Base-by-base conservation (phyloP, 1,140 invertebrate species). In the Eueides isabella region DNA sequence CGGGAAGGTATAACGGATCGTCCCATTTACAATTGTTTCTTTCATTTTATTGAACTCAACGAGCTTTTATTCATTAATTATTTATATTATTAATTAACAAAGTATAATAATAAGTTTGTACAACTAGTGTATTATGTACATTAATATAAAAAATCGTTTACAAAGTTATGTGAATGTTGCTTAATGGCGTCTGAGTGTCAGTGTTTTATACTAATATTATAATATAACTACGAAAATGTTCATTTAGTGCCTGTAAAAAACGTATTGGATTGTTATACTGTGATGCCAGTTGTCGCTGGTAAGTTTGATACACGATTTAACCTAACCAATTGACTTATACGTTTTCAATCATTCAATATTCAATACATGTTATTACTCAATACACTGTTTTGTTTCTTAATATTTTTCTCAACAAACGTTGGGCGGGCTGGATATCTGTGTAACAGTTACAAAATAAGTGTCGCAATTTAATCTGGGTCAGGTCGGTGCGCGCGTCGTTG, bases 401-500 rank as follows among this genome's bases (percentile, higher is more conserved):
- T 48, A 30, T 72, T 55, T 87, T 87, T 74, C 82, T 85, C 80
- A 85, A 85, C 85, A 85, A 62, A 61, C 26, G 77, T 74, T 80
- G 48, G 75, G 76, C 74, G 78, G 89, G 90, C 89, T 88, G 90
- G 90, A 89, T 88, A 78, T 74, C 67, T 55, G 35, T 71, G 64
- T 35, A 33, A 75, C 75, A 76, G 61, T 72, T 79, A 77, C 61
- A 67, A 74, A 78, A 73, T 71, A 62, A 38, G 74, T 91, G 84
- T 89, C 82, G 88, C 88, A 90, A 91, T 76, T 62, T 29, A 74
- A 90, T 82, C 76, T 91, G 76, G 88, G 89, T 91, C 87, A 92
- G n/a, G 30, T 78, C 76, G 66, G 28, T 86, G 88, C 87, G 89
- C 85, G 85, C 90, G 89, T 88, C 83, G 28, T 23, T 23, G 71